These are phyloP conservation scores for Siniperca scherzeri DNA, from an alignment of 2,797 vertebrate genomes.

Conservation along the genomic window DNA sequence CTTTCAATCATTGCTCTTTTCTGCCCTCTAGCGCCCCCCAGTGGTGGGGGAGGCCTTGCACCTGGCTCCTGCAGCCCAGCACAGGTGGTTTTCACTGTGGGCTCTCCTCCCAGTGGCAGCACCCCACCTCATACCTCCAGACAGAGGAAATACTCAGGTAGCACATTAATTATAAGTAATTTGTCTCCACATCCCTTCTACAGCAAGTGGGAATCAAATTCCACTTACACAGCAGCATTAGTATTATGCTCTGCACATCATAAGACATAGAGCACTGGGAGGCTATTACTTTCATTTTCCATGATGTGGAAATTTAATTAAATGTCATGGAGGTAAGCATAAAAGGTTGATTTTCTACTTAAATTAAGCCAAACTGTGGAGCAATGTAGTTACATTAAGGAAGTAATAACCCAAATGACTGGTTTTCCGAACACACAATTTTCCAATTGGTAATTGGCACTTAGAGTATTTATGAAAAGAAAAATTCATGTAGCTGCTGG, in stretches of 20 bases:
- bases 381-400: conserved; percentile 11
- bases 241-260: neutral
- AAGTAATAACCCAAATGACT: conserved; percentile 15
- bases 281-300: conserved; percentile 19
- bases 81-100: conserved; percentile 95
- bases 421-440: neutral
- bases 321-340: conserved; percentile 5
- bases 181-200: neutral
- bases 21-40: conserved; percentile 84
- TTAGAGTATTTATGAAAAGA: conserved; percentile 5
- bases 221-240: neutral
- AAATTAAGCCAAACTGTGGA: conserved; percentile 7
- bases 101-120: conserved; percentile 94
- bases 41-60: conserved; percentile 85
- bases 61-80: conserved; percentile 90
- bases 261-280: neutral
- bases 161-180: neutral
- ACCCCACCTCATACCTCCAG: conserved; percentile 90
- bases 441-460: conserved; percentile 14
- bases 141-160: conserved; percentile 95
- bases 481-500: neutral
- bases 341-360: conserved; percentile 10
- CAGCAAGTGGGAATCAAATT: neutral
- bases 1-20: neutral
- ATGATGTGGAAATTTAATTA: conserved; percentile 32